Base-by-base conservation (phyloP, 2,888 invertebrate species). In the Sphecodes monilicornis region DNA sequence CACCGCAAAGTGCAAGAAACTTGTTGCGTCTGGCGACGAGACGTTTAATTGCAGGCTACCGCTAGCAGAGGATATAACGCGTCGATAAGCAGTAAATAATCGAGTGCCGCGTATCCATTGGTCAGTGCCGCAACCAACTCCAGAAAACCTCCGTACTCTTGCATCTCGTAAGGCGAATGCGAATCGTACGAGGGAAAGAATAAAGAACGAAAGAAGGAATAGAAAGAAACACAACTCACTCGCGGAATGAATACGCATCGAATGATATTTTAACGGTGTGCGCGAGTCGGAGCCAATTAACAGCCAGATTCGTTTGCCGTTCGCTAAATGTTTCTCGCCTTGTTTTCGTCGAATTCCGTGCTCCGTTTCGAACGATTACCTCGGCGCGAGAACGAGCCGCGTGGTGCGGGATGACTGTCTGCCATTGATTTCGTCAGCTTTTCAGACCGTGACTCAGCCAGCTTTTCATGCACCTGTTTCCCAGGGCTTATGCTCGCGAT, bases 1-100 rank as follows among this genome's bases (percentile, higher is more conserved):
- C 18, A 10, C 22, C 66, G 36, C 66, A 11, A 32, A 36, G 22
- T 43, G 16, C 66, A 43, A 50, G 50, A 26, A 66, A 66, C 64
- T 43, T n/a, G 60, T 78, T 78, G 71, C 41, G 6, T 43, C 43
- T 29, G 71, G 68, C 54, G 57, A 26, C 73, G 70, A 57, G 80
- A 81, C 76, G 72, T 76, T 64, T 76, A 72, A 57, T 66, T 76
- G 68, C 39, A 39, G 60, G 82, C 73, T 74, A 77, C 77, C 66
- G 66, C 50, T 26, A 29, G 66, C 41, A 8, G 18, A 39, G 8
- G n/a, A 32, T 82, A 46, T 50, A 74, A 50, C 39, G 41, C 70
- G 70, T 78, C 64, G 54, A 82, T 74, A 77, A 84, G 54, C 76
- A 64, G 69, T 81, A 70, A 81, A 76, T 83, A 83, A 84, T 81